Evolutionary conservation across 2,113 vertebrate genomes (phyloP), one percentile per base, ranked within the genome.

Genomic region (Menura novaehollandiae): DNA sequence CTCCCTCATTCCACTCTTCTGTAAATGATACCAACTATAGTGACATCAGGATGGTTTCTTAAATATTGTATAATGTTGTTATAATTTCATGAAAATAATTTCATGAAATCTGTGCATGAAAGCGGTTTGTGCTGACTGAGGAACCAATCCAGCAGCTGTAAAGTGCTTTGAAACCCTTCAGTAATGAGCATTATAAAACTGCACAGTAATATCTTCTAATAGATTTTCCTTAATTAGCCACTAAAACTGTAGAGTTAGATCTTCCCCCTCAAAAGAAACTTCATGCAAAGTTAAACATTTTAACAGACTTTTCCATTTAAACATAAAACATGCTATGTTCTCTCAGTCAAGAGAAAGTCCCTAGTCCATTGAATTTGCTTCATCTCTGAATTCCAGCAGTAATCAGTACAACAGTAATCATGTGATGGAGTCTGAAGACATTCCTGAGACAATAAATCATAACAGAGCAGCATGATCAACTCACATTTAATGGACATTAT

Each of bases 341-440:
- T 52, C 19, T 51, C 33, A 27, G 23, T 49, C 24, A 67, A 64
- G 13, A 37, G 43, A 75, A 67, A 81, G 33, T 53, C 47, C 9
- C 20, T 33, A 19, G 8, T 82, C 27, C 63, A 46, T 15, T 43
- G 37, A 79, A 67, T 89, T 63, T 74, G 14, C 55, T 82, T 62
- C 0, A 0, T 91, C n/a, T 49, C 5, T 39, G 33, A 30, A 11
- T 79, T 66, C 39, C 37, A 59, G 32, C 0, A 0, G 21, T 66
- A 52, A 55, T 47, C 0, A 0, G 8, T 58, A n/a, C 3, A 39
- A 41, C 41, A 77, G 51, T 35, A 88, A 60, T 6, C 0, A 0
- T 35, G 27, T 0, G 1, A 51, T 33, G 35, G 67, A 51, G n/a
- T 77, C 68, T n/a, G 44, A 86, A 94, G 51, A 63, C 9, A 39